These are phyloP conservation scores for Gymnoscopelus braueri DNA, from an alignment of 2,797 vertebrate species.

Conservation along the genomic window DNA sequence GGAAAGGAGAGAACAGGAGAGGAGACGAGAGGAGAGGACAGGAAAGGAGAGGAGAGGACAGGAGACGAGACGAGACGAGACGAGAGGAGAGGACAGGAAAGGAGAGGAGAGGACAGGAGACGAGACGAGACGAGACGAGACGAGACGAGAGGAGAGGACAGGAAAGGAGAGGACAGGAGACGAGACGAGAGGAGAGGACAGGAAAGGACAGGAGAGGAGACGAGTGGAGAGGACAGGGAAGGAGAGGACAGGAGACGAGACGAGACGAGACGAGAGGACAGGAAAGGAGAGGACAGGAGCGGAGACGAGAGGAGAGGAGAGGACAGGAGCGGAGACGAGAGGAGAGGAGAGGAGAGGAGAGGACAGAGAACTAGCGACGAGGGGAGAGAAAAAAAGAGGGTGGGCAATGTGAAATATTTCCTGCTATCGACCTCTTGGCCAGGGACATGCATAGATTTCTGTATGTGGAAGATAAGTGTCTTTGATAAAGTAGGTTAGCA, in stretches of 20 bases:
- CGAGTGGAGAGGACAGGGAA: conserved; percentile 27
- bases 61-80: conserved; percentile 17
- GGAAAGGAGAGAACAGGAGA: conserved; percentile 14
- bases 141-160: conserved; percentile 27
- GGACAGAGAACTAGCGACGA: conserved; percentile 51
- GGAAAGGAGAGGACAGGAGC: neutral
- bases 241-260: neutral
- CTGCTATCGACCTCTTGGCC: conserved; percentile 80
- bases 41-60: conserved; percentile 5
- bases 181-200: too few species aligned
- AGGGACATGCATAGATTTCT: conserved; percentile 84
- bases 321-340: too few species aligned
- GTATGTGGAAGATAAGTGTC: conserved; percentile 86
- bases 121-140: too few species aligned
- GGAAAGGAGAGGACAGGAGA: neutral
- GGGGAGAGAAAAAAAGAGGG: conserved; percentile 59
- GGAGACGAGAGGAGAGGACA: conserved; percentile 27
- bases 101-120: neutral
- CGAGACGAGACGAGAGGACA: conserved; percentile 27
- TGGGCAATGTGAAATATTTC: conserved; percentile 82
- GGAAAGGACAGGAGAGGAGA: conserved; percentile 14
- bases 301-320: conserved; percentile 22
- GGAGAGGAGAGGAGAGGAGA: conserved; percentile 19
- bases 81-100: conserved; percentile 28
- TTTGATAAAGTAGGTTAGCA: conserved; percentile 89